Evolutionary conservation across 2,113 vertebrate genomes (phyloP), one percentile per base, ranked within the genome.

Genomic region (Labrus mixtus): DNA sequence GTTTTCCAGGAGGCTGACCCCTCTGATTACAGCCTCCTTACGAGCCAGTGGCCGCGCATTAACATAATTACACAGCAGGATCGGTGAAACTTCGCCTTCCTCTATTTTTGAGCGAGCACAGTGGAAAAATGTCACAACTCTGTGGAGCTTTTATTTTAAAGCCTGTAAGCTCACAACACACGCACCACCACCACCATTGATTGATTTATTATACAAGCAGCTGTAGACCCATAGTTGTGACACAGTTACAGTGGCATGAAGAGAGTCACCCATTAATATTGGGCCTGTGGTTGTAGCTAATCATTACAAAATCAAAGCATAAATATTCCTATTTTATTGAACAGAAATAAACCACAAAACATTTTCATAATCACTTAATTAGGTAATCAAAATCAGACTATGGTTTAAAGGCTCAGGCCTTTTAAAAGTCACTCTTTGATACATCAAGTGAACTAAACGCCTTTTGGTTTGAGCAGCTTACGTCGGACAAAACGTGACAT

Each of bases 61-160:
- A 89, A 70, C 78, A 25, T 87, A 87, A 90, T 88, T 86, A 90
- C 70, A 87, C 75, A 73, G 65, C 82, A 67, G 82, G 41, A 48
- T 79, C 8, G 11, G 56, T 46, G 72, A 71, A 73, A 53, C 46
- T 53, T 68, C 58, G 57, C 70, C 46, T 82, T 80, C 63, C 33
- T 53, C 59, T 23, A 54, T 71, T 78, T 70, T 55, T 73, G 46
- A 73, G 58, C 65, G 55, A 59, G 25, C 0, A 23, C 33, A 6
- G 53, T 48, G 53, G 61, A 79, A 84, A 79, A 9, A 8, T 82
- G 61, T 78, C 62, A 56, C 46, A 57, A 33, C 8, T 70, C 60
- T 23, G 25, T 33, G 36, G 6, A 70, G 62, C 22, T 48, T 48
- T 19, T 48, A 48, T 48, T 48, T 17, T 48, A 17, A 33, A 48